Evolutionary conservation across 2,888 invertebrate species (phyloP).

Genomic region (Dysmachus trigonus): DNA sequence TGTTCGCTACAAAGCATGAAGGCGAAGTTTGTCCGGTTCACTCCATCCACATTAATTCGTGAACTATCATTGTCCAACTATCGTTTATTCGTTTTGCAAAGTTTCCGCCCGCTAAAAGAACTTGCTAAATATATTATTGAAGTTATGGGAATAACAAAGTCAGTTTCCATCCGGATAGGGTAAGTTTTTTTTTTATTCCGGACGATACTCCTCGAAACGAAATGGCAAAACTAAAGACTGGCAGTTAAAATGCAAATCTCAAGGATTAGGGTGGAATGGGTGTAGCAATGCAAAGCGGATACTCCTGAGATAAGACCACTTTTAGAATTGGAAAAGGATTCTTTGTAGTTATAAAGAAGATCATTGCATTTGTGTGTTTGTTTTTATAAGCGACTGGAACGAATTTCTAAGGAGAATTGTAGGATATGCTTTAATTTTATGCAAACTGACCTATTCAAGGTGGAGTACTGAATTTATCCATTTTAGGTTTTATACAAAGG

Average conservation of each 20-base stretch:
- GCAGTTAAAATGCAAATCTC: background rate
- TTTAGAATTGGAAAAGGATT: background rate
- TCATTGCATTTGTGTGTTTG: background rate
- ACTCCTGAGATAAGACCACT: background rate
- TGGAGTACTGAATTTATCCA: background rate
- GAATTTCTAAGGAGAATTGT: background rate
- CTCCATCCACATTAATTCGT: background rate
- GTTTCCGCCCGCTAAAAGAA: background rate
- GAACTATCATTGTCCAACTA: background rate
- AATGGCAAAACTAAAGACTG: background rate
- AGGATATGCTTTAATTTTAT: background rate
- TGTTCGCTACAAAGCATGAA: background rate
- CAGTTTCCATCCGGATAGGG: background rate
- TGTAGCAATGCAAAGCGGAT: background rate
- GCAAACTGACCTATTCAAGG: background rate
- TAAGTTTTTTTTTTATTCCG: background rate
- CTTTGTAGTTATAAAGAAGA: background rate
- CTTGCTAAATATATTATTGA: background rate
- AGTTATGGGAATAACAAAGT: background rate
- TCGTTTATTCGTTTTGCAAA: background rate
- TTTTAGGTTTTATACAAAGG: background rate
- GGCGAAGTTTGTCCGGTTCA: background rate
- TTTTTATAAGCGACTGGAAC: background rate
- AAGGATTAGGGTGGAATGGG: background rate
- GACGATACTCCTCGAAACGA: background rate